These are phyloP conservation scores for Embiotoca jacksoni DNA, from an alignment of 2,113 vertebrate genomes.

Conservation along the genomic window DNA sequence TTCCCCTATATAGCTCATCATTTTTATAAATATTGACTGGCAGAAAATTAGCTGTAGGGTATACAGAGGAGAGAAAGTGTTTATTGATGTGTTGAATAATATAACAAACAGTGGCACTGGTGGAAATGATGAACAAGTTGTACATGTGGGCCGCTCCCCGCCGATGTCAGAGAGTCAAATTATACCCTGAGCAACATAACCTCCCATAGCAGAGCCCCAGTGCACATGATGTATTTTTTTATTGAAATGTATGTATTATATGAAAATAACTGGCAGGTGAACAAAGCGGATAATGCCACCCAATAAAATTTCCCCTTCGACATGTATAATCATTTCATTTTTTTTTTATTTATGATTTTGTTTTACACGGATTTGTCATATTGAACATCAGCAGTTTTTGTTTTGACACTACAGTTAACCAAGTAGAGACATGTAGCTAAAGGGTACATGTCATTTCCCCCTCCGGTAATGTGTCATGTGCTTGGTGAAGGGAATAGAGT, in stretches of 20 bases:
- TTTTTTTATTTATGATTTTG: constrained; percentile 16
- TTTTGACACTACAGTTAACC: constrained; percentile 41
- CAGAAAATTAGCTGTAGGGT: not conserved
- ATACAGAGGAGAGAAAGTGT: not conserved
- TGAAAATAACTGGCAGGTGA: constrained; percentile 13
- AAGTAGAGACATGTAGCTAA: constrained; percentile 49
- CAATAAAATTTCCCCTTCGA: not conserved
- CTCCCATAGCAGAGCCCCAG: not conserved
- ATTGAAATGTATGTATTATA: not conserved
- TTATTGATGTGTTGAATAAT: constrained; percentile 28
- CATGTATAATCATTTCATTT: constrained; percentile 2
- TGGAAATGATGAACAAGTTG: not conserved
- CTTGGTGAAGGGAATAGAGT: constrained; percentile 40
- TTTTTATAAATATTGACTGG: constrained; percentile 2
- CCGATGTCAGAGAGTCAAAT: not conserved
- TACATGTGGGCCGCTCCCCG: not conserved
- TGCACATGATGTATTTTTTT: constrained; percentile 2
- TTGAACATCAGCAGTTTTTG: constrained; percentile 22
- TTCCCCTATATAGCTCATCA: not conserved
- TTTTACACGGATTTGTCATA: constrained; percentile 35
- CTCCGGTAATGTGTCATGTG: constrained; percentile 53
- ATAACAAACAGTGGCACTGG: not conserved
- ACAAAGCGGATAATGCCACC: not conserved
- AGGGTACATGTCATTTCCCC: constrained; percentile 55
- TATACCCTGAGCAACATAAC: not conserved